Conservation (phyloP, 2,888 invertebrate genomes). For the Axea sp. region DNA sequence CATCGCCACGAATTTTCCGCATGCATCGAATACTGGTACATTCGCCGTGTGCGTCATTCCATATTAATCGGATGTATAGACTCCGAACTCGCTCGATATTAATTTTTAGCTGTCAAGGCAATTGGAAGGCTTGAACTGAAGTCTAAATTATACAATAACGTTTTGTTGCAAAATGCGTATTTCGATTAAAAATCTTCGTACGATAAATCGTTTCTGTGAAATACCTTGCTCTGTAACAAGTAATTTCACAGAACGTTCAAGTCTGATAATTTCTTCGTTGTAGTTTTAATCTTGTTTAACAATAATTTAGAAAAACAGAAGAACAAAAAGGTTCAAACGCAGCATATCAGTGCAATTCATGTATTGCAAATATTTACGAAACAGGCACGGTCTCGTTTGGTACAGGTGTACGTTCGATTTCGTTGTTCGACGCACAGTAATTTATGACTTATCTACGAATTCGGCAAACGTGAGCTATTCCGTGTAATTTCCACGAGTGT, state of each 20-base stretch:
- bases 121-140: constrained; percentile 44
- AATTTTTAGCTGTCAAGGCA: constrained; percentile 61
- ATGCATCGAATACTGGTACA: constrained; percentile 62
- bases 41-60: constrained; percentile 62
- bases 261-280: too few species aligned
- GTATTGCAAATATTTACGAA: constrained; percentile 4
- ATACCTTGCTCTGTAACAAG: too few species aligned
- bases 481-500: constrained; percentile 60
- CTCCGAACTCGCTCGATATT: constrained; percentile 53
- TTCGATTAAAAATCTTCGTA: constrained; percentile 15
- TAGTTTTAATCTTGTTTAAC: too few species aligned
- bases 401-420: constrained; percentile 29
- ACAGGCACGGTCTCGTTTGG: constrained; percentile 11
- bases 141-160: constrained; percentile 26
- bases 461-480: constrained; percentile 32
- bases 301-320: too few species aligned
- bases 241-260: too few species aligned
- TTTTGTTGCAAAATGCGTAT: constrained; percentile 38
- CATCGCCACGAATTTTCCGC: constrained; percentile 64
- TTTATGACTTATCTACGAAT: constrained; percentile 46
- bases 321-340: too few species aligned
- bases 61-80: constrained; percentile 60
- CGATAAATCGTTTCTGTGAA: too few species aligned
- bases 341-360: too few species aligned
- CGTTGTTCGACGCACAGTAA: constrained; percentile 12